Conservation (phyloP, 2,888 invertebrate species). For the Latheticus oryzae region DNA sequence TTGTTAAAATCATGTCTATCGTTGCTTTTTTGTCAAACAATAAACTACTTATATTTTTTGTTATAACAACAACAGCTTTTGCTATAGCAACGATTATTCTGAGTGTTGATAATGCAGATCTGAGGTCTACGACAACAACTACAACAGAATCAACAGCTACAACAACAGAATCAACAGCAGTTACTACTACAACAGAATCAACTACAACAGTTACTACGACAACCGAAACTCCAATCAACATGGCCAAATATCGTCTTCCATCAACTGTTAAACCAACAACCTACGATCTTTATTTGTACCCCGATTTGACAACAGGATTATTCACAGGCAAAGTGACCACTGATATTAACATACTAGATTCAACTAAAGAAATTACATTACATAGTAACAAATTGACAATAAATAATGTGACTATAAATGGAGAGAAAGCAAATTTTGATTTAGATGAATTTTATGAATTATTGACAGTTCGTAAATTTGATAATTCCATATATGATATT, state of each 20-base stretch:
- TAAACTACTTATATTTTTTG: constrained; percentile 64
- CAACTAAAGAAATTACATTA: constrained; percentile 68
- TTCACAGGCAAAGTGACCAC: constrained; percentile 72
- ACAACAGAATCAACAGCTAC: constrained; percentile 26
- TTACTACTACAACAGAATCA: constrained; percentile 14
- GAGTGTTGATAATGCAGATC: constrained; percentile 64
- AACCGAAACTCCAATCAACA: constrained; percentile 40
- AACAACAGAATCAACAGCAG: constrained; percentile 22
- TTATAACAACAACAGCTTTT: constrained; percentile 63
- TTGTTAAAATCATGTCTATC: no score
- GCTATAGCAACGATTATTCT: constrained; percentile 69
- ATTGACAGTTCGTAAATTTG: constrained; percentile 52
- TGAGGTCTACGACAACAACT: constrained; percentile 45
- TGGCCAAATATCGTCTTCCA: constrained; percentile 69
- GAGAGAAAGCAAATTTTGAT: constrained; percentile 47
- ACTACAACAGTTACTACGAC: constrained; percentile 33
- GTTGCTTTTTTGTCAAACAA: no score
- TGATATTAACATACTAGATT: constrained; percentile 62
- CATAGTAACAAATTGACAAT: constrained; percentile 73
- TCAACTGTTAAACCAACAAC: constrained; percentile 70
- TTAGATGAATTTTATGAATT: constrained; percentile 52
- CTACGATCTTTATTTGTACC: constrained; percentile 77
- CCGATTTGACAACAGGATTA: constrained; percentile 70
- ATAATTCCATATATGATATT: constrained; percentile 45
- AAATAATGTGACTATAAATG: constrained; percentile 60